Evolutionary conservation across 2,797 vertebrate genomes (phyloP).

Genomic region (Platyrinchus mystaceus): DNA sequence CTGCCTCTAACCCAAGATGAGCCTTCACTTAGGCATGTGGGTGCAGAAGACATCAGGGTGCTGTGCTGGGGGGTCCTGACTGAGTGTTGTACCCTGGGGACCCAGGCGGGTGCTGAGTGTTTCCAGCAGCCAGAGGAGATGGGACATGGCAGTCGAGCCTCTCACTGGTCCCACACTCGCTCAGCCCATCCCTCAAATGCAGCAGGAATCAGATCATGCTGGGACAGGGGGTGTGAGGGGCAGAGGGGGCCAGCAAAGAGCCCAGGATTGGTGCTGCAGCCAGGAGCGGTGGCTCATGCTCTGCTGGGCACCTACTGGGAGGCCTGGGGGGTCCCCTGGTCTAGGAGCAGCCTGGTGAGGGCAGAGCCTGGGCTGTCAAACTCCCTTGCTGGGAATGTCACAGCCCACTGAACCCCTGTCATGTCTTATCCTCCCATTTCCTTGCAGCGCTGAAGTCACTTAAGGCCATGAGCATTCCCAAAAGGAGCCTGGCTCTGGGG

Average conservation of each 20-base stretch:
- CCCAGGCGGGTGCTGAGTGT: not conserved
- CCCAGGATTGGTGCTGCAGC: not conserved
- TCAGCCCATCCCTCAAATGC: not conserved
- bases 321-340: fast-evolving
- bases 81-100: not conserved
- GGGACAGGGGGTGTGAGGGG: not conserved
- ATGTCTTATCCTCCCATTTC: not conserved
- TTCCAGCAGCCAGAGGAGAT: not conserved
- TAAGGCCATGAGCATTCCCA: not conserved
- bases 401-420: not conserved
- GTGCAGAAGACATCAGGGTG: not conserved
- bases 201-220: not conserved
- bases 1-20: too few relatives aligned
- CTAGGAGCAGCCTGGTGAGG: not conserved
- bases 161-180: not conserved
- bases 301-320: not conserved
- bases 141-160: not conserved
- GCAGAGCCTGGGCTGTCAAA: not conserved
- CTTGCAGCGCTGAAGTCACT: not conserved
- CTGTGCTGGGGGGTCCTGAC: not conserved
- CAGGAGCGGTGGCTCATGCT: fast-evolving
- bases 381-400: not conserved
- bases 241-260: not conserved
- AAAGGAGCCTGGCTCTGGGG: not conserved
- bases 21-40: not conserved